A percentile compares a stretch with the other conserved stretches of the same genome.
Evolutionary conservation across 2,888 invertebrate species (phyloP).

Genomic region (Omphaloscelis lunosa): DNA sequence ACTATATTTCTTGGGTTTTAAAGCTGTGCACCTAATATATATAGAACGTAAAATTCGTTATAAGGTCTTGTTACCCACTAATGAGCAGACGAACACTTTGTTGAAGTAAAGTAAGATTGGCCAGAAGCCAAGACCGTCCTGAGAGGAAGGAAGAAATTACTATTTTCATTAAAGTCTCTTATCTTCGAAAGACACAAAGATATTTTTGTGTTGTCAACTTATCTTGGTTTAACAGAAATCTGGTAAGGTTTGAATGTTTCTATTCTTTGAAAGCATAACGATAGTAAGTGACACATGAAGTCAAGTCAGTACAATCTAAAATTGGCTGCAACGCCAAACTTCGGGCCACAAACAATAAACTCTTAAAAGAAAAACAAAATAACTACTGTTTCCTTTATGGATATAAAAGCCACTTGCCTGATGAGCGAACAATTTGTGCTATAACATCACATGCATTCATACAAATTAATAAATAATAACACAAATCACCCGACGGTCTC

Average conservation of each 20-base stretch:
- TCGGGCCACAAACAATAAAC: background rate
- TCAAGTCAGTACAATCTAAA: background rate
- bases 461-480: constrained; percentile 16
- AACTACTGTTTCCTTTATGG: background rate
- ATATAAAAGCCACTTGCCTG: background rate
- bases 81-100: constrained; percentile 28
- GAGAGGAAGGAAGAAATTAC: constrained; percentile 25
- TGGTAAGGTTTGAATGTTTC: background rate
- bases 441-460: constrained; percentile 3
- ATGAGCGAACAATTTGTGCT: background rate
- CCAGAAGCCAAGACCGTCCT: constrained; percentile 22
- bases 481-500: constrained; percentile 4
- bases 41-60: background rate
- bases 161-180: constrained; percentile 24
- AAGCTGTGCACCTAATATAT: background rate
- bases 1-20: too few relatives aligned
- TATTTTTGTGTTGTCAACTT: background rate
- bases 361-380: background rate
- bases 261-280: too few relatives aligned
- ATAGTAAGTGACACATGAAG: background rate
- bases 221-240: background rate
- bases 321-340: background rate
- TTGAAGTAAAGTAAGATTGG: constrained; percentile 27
- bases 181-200: background rate
- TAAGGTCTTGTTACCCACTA: constrained; percentile 29